A percentile compares a stretch with the other conserved stretches of the same genome.
Evolutionary conservation across 2,888 invertebrate genomes (phyloP).

Genomic region (Argynnis bischoffii): DNA sequence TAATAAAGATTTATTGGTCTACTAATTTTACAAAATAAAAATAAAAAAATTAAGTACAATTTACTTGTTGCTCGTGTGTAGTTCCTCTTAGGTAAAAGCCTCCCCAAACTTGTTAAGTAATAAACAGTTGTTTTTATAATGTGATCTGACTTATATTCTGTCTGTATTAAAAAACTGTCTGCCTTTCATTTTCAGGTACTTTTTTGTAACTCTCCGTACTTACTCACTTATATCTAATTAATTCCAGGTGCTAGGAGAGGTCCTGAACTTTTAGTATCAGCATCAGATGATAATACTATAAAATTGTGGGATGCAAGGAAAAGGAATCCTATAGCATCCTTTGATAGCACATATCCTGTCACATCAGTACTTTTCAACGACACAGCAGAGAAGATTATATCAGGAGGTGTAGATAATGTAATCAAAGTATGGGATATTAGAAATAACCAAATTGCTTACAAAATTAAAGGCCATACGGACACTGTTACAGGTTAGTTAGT

Average conservation of each 20-base stretch:
- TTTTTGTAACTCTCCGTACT: too few species aligned
- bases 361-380: conserved; percentile 97
- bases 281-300: conserved; percentile 96
- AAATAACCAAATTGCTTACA: conserved; percentile 91
- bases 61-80: too few species aligned
- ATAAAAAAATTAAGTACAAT: too few species aligned
- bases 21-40: too few species aligned
- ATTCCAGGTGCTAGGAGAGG: conserved; percentile 90
- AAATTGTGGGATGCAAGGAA: conserved; percentile 96
- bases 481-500: conserved; percentile 89
- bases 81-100: too few species aligned
- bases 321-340: conserved; percentile 87
- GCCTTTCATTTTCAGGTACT: too few species aligned
- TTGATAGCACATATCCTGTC: conserved; percentile 89
- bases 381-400: conserved; percentile 96
- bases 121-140: too few species aligned
- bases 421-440: conserved; percentile 99
- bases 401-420: conserved; percentile 98
- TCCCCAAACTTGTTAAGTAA: too few species aligned
- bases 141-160: too few species aligned
- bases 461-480: conserved; percentile 96
- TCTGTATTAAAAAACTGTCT: too few species aligned
- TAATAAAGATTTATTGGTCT: too few species aligned
- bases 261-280: conserved; percentile 94
- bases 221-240: conserved; percentile 23